Evolutionary conservation across 2,888 invertebrate genomes (phyloP).

Genomic region (Andrena haemorrhoa): DNA sequence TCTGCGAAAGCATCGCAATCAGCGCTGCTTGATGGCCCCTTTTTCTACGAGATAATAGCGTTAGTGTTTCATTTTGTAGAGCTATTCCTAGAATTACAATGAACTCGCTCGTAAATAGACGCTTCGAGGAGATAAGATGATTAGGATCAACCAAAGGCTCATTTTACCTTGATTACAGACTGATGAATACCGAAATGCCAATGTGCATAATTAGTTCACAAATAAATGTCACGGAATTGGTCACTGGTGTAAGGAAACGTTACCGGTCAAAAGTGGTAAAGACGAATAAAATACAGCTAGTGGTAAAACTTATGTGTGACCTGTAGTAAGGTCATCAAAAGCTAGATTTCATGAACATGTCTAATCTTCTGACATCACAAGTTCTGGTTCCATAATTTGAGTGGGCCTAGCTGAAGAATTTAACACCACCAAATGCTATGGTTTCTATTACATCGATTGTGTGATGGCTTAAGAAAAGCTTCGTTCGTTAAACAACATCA

Average conservation of each 20-base stretch:
- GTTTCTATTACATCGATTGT: too few species aligned
- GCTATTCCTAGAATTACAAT: slow-evolving; percentile 58
- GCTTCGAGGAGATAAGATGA: slow-evolving; percentile 12
- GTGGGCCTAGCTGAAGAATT: too few species aligned
- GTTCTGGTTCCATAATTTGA: too few species aligned
- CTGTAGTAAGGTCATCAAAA: too few species aligned
- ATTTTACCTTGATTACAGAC: slow-evolving; percentile 1
- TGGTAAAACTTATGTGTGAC: neutral
- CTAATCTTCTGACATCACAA: too few species aligned
- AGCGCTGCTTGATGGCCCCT: slow-evolving; percentile 69
- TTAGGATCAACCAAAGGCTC: slow-evolving; percentile 9
- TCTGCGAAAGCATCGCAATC: slow-evolving; percentile 75
- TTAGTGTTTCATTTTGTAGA: slow-evolving; percentile 49
- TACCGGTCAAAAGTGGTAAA: neutral
- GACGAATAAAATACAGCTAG: neutral
- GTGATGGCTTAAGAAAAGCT: too few species aligned
- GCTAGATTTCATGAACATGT: too few species aligned
- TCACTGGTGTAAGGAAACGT: neutral
- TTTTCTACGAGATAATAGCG: slow-evolving; percentile 65
- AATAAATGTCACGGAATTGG: neutral
- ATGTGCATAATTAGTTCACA: neutral
- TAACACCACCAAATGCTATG: too few species aligned
- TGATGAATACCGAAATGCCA: slow-evolving; percentile 15
- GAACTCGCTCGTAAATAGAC: slow-evolving; percentile 28
- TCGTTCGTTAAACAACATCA: too few species aligned